Percentiles rank a stretch among this genome's conserved stretches.
Evolutionary conservation across 2,113 vertebrate genomes (phyloP).

Genomic region (Nibea coibor): DNA sequence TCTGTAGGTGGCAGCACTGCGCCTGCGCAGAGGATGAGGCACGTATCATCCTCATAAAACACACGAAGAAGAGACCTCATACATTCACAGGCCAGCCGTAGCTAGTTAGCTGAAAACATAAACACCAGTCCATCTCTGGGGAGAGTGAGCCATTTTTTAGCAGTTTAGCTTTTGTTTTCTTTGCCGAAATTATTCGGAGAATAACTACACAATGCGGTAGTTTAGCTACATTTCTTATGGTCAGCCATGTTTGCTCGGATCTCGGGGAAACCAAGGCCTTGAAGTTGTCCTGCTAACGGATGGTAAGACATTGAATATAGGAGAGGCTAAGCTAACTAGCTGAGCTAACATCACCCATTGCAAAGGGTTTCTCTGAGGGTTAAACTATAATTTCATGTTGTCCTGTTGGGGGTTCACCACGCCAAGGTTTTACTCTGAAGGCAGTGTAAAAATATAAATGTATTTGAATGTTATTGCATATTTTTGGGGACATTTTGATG

Average conservation of each 20-base stretch:
- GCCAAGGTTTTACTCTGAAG: too few species aligned
- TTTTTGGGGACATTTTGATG: neutral
- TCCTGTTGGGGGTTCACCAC: too few species aligned
- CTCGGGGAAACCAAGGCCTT: constrained; percentile 50
- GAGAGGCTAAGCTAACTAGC: constrained; percentile 28
- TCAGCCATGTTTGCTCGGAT: constrained; percentile 45
- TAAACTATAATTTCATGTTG: neutral
- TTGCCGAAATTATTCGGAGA: neutral
- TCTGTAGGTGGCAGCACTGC: constrained; percentile 46
- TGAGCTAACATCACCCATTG: constrained; percentile 27
- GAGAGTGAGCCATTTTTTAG: neutral
- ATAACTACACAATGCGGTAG: constrained; percentile 7
- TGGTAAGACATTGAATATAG: constrained; percentile 60
- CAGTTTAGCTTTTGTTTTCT: neutral
- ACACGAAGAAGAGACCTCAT: constrained; percentile 41
- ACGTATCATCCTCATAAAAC: accelerated
- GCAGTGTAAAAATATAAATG: accelerated
- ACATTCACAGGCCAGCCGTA: constrained; percentile 24
- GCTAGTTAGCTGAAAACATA: constrained; percentile 65
- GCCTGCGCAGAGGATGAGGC: accelerated
- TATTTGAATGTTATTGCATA: neutral
- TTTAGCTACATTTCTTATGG: neutral
- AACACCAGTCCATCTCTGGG: constrained; percentile 54
- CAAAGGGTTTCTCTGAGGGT: neutral
- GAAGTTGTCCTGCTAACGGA: constrained; percentile 62